Evolutionary conservation across 2,888 invertebrate genomes (phyloP).

Genomic region (Trichogramma dendrolimi): DNA sequence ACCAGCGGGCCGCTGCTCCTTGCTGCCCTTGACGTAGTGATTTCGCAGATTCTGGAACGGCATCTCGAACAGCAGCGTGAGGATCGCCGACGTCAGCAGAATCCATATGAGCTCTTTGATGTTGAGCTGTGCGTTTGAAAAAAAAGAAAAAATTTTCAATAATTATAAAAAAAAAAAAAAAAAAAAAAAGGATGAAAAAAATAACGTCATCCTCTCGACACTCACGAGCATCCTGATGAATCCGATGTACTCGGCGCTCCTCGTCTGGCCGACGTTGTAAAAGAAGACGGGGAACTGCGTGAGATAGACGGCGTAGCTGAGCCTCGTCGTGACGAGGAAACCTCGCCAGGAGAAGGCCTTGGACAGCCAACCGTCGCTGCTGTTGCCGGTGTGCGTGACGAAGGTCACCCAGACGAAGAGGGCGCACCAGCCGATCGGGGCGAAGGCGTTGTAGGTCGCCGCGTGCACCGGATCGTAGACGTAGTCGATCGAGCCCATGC

Average conservation of each 20-base stretch:
- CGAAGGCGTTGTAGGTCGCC: conserved; percentile 66
- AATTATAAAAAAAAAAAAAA: neutral
- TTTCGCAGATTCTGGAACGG: conserved; percentile 68
- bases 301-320: conserved; percentile 68
- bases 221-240: conserved; percentile 59
- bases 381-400: conserved; percentile 61
- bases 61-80: conserved; percentile 64
- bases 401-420: conserved; percentile 67
- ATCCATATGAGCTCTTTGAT: conserved; percentile 60
- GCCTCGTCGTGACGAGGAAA: conserved; percentile 63
- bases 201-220: neutral
- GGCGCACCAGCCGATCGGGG: conserved; percentile 66
- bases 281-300: conserved; percentile 71
- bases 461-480: conserved; percentile 62
- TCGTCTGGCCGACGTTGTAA: conserved; percentile 63
- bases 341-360: conserved; percentile 59
- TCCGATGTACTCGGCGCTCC: conserved; percentile 58
- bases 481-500: conserved; percentile 63
- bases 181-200: neutral
- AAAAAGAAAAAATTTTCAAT: conserved; percentile 36
- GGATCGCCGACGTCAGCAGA: conserved; percentile 54
- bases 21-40: conserved; percentile 50
- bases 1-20: neutral
- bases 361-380: conserved; percentile 56
- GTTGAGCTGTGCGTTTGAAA: conserved; percentile 54